Evolutionary conservation across 2,113 vertebrate genomes (phyloP).

Genomic region (Oostethus manadensis): DNA sequence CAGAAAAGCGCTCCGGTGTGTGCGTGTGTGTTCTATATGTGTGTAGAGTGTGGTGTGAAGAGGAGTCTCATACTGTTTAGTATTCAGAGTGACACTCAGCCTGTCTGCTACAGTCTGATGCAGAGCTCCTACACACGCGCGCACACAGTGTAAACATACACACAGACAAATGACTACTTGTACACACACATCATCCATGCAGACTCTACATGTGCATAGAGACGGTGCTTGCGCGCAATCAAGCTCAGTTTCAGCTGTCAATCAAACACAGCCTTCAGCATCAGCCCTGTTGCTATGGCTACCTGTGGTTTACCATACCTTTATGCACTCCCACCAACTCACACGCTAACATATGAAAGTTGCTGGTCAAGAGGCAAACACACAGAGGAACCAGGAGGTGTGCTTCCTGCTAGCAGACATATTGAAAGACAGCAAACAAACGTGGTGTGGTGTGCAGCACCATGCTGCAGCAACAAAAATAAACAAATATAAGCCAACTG

Average conservation of each 20-base stretch:
- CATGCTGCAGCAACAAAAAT: slow-evolving; percentile 39
- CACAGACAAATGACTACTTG: slow-evolving; percentile 10
- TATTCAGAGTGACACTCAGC: slow-evolving; percentile 55
- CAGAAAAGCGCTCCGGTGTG: background rate
- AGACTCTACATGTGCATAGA: too few species aligned
- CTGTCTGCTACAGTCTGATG: slow-evolving; percentile 58
- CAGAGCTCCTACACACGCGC: slow-evolving; percentile 46
- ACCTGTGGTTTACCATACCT: background rate
- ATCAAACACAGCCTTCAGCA: background rate
- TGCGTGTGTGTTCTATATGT: slow-evolving; percentile 25
- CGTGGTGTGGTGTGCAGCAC: slow-evolving; percentile 44
- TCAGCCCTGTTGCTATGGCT: background rate
- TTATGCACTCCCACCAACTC: background rate
- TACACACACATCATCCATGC: background rate
- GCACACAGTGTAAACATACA: background rate
- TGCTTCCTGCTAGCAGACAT: slow-evolving; percentile 41
- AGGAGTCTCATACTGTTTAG: slow-evolving; percentile 55
- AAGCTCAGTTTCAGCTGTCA: background rate
- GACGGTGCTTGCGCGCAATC: background rate
- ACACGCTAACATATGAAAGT: too few species aligned
- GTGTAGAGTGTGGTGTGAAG: slow-evolving; percentile 30
- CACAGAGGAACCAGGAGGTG: background rate
- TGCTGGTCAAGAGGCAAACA: background rate
- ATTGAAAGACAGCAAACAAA: slow-evolving; percentile 49
- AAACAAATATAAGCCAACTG: slow-evolving; percentile 23